Percentiles rank a stretch among this genome's conserved stretches.
Evolutionary conservation across 2,797 vertebrate species (phyloP).

Genomic region (Pseudocheirus occidentalis): DNA sequence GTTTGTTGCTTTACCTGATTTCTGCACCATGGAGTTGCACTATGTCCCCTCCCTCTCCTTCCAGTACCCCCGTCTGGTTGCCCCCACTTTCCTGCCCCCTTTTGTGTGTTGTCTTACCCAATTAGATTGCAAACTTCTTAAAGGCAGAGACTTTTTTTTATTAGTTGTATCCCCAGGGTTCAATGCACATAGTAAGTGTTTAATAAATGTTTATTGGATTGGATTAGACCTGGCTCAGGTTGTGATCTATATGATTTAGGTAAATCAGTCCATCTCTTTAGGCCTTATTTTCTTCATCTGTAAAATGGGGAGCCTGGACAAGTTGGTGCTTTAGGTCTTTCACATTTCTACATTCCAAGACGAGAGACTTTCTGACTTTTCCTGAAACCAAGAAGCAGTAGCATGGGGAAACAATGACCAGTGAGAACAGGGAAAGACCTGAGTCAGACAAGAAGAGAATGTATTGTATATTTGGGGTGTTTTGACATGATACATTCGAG

Average conservation of each 20-base stretch:
- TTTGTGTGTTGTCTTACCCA: not conserved
- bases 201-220: not conserved
- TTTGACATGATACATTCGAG: not conserved
- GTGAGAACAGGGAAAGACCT: not conserved
- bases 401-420: not conserved
- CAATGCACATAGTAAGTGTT: not conserved
- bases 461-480: not conserved
- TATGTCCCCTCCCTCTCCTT: not conserved
- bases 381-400: not conserved
- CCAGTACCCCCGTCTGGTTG: not conserved
- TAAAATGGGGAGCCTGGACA: not conserved
- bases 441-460: not conserved
- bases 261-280: not conserved
- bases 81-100: not conserved
- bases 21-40: not conserved
- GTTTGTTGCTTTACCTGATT: not conserved
- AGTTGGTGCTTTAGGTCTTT: not conserved
- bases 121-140: not conserved
- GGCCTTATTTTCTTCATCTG: not conserved
- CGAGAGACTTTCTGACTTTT: not conserved
- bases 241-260: not conserved
- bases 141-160: not conserved
- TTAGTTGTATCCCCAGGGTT: not conserved
- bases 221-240: not conserved
- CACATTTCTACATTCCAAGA: not conserved